A percentile compares a stretch with the other conserved stretches of the same genome.
Evolutionary conservation across 1,140 invertebrate species (phyloP).

Genomic region (Pseudoatta argentina): DNA sequence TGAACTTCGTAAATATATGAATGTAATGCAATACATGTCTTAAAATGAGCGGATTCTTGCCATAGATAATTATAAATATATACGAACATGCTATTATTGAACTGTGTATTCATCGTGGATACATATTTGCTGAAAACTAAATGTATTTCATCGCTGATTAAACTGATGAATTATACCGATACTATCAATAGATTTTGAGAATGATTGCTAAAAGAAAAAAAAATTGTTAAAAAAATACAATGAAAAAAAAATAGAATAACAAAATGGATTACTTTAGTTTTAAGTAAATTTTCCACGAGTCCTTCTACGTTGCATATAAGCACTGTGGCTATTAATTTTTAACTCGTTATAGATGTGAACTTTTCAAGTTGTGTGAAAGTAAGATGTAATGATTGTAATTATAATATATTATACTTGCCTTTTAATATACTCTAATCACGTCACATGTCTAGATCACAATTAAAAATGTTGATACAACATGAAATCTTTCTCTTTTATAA

Average conservation of each 20-base stretch:
- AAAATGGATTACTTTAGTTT: constrained; percentile 65
- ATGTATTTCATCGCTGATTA: constrained; percentile 64
- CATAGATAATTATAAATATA: constrained; percentile 72
- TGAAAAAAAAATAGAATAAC: constrained; percentile 14
- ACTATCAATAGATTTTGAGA: constrained; percentile 56
- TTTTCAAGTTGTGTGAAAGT: constrained; percentile 40
- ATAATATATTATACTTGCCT: constrained; percentile 47
- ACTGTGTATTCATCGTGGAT: constrained; percentile 60
- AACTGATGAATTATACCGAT: constrained; percentile 40
- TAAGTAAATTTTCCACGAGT: constrained; percentile 43
- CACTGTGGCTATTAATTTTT: constrained; percentile 60
- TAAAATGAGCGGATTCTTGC: constrained; percentile 72
- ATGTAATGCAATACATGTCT: constrained; percentile 46
- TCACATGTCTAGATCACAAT: constrained; percentile 39
- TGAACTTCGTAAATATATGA: constrained; percentile 25
- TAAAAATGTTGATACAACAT: constrained; percentile 21
- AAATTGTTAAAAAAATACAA: constrained; percentile 31
- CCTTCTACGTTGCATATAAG: constrained; percentile 51
- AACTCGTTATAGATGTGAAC: constrained; percentile 45
- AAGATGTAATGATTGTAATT: constrained; percentile 55
- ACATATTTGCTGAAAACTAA: constrained; percentile 69
- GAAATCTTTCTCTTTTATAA: constrained; percentile 36
- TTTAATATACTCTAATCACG: constrained; percentile 34
- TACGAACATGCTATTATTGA: constrained; percentile 57
- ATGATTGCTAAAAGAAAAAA: constrained; percentile 42